Conservation (phyloP, 2,797 vertebrate genomes). For the Artibeus lituratus region DNA sequence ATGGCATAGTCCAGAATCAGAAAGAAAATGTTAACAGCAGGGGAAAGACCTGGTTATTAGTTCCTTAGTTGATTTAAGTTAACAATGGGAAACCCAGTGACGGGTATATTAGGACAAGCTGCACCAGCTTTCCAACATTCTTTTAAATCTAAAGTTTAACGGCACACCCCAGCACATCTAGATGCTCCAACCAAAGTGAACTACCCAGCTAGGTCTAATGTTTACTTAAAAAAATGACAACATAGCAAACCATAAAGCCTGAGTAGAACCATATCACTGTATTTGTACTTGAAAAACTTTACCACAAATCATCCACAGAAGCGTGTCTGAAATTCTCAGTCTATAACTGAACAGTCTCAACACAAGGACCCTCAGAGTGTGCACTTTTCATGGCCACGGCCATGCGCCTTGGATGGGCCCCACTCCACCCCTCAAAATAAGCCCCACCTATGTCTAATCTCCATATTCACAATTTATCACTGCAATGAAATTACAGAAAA, state of each 20-base stretch:
- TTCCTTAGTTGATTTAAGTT: not conserved
- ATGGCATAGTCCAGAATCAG: not conserved
- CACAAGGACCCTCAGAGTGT: not conserved
- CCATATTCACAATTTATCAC: not conserved
- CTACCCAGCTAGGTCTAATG: not conserved
- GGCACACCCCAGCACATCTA: not conserved
- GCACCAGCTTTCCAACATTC: not conserved
- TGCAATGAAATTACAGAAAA: not conserved
- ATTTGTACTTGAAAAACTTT: not conserved
- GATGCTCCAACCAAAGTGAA: not conserved
- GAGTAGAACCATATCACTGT: not conserved
- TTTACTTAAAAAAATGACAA: not conserved
- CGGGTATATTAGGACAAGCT: not conserved
- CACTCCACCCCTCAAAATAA: fast-evolving
- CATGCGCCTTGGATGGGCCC: too few species aligned
- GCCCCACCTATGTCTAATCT: not conserved
- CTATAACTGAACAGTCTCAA: not conserved
- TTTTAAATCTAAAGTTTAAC: not conserved
- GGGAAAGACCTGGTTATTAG: too few species aligned
- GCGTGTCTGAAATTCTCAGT: not conserved
- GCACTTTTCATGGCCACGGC: not conserved
- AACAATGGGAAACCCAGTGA: fast-evolving
- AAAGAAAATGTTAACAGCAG: not conserved
- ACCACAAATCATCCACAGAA: not conserved
- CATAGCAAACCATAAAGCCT: not conserved